Evolutionary conservation across 2,888 invertebrate species (phyloP).

Genomic region (Asteroscopus sphinx): DNA sequence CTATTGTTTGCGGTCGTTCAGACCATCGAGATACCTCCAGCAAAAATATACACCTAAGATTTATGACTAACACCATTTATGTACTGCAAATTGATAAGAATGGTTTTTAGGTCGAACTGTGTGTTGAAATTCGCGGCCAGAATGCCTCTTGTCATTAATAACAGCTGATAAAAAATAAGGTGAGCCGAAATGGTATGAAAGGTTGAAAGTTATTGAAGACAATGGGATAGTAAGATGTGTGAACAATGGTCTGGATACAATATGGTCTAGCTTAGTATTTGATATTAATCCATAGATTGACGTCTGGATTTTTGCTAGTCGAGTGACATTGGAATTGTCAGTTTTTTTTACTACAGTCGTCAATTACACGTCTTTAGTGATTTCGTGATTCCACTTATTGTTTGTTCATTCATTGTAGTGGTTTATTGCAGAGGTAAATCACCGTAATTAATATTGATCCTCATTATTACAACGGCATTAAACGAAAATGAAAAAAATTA

Average conservation of each 20-base stretch:
- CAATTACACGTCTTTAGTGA: too few relatives aligned
- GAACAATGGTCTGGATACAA: conserved; percentile 10
- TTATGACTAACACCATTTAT: conserved; percentile 40
- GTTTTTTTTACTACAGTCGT: too few relatives aligned
- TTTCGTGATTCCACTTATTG: too few relatives aligned
- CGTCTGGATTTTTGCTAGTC: neutral
- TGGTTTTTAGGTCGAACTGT: conserved; percentile 28
- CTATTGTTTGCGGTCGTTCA: conserved; percentile 62
- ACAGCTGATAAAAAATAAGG: conserved; percentile 39
- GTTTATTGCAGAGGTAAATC: too few relatives aligned
- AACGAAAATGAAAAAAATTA: too few relatives aligned
- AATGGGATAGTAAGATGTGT: conserved; percentile 4
- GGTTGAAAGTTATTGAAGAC: conserved; percentile 23
- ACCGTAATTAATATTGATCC: too few relatives aligned
- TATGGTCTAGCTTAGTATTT: conserved; percentile 1
- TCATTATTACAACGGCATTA: too few relatives aligned
- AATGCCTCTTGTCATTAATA: conserved; percentile 43
- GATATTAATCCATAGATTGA: neutral
- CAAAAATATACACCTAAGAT: conserved; percentile 42
- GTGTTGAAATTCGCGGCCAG: conserved; percentile 34
- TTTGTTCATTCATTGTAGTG: too few relatives aligned
- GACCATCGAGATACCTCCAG: conserved; percentile 21
- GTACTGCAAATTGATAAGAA: conserved; percentile 39
- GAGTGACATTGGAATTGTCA: too few relatives aligned
- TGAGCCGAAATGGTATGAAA: conserved; percentile 10